Percentiles rank a stretch among this genome's conserved stretches.
These are phyloP conservation scores for Sphaeridia pumilis DNA, from an alignment of 2,888 invertebrate species.

Conservation along the genomic window DNA sequence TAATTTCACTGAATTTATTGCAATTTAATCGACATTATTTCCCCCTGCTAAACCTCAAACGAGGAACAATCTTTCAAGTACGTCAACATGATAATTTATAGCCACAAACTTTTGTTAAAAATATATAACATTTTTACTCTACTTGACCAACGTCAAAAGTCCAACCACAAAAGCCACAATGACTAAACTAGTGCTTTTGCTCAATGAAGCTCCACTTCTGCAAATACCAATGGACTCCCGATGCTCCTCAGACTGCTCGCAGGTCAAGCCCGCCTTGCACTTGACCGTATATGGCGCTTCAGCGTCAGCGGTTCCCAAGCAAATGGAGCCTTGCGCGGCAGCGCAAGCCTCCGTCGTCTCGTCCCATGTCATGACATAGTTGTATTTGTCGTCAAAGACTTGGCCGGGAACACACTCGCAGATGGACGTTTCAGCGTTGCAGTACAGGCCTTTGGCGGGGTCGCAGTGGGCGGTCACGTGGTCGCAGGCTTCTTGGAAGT, in stretches of 20 bases:
- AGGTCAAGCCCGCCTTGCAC: slow-evolving; percentile 3
- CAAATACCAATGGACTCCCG: slow-evolving; percentile 3
- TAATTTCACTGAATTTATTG: too few species aligned
- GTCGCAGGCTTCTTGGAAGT: background rate
- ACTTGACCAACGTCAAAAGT: too few species aligned
- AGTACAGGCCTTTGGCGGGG: background rate
- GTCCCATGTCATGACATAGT: slow-evolving; percentile 4
- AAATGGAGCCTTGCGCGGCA: background rate
- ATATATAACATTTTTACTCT: too few species aligned
- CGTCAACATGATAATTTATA: too few species aligned
- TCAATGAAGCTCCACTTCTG: background rate
- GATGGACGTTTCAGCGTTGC: background rate
- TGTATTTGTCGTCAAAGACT: background rate
- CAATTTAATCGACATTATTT: too few species aligned
- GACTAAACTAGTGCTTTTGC: too few species aligned
- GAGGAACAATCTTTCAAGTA: too few species aligned
- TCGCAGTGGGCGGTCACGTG: background rate
- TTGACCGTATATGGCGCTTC: background rate
- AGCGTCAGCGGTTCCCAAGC: background rate
- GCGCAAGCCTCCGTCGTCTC: background rate
- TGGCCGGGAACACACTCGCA: background rate
- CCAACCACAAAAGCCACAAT: too few species aligned
- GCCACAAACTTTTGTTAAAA: too few species aligned
- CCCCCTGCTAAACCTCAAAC: too few species aligned
- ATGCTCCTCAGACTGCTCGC: background rate